A percentile compares a stretch with the other conserved stretches of the same genome.
phyloP scores from a whole-genome alignment of 2,113 vertebrate genomes.

The Cololabis saira region DNA sequence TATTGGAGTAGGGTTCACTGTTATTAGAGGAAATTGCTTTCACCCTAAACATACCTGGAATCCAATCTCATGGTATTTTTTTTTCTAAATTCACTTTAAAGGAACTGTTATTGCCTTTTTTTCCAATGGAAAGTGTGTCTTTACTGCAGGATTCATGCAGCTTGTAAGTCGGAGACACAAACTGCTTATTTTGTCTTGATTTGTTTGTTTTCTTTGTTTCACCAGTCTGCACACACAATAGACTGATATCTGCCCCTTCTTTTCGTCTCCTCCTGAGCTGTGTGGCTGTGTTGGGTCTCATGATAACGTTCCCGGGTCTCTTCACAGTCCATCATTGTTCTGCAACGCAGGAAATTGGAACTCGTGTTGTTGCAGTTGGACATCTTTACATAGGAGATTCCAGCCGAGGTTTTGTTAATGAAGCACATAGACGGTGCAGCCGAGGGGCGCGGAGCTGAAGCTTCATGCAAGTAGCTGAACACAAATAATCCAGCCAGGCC shows the following conservation, averaged over 20 bases:
- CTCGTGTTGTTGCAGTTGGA: constrained; percentile 18
- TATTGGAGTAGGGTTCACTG: constrained; percentile 31
- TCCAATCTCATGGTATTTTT: not conserved
- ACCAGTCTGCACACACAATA: too few species aligned
- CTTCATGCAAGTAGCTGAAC: constrained; percentile 3
- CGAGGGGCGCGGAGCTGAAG: not conserved
- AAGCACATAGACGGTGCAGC: not conserved
- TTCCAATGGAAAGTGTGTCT: not conserved
- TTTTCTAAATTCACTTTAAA: too few species aligned
- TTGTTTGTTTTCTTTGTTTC: too few species aligned
- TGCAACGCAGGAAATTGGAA: constrained; percentile 17
- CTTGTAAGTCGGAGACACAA: too few species aligned
- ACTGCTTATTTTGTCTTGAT: too few species aligned
- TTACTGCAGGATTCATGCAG: too few species aligned
- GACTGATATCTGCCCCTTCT: too few species aligned
- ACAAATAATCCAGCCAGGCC: not conserved
- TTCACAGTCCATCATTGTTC: constrained; percentile 16
- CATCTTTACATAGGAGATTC: constrained; percentile 2
- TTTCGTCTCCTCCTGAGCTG: too few species aligned
- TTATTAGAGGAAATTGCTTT: constrained; percentile 61
- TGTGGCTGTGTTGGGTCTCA: too few species aligned
- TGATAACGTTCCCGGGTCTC: not conserved
- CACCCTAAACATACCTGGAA: constrained; percentile 15
- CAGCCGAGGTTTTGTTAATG: constrained; percentile 9
- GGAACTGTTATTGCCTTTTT: not conserved